Conservation (phyloP, 2,888 invertebrate species). For the Trichogramma dendrolimi region DNA sequence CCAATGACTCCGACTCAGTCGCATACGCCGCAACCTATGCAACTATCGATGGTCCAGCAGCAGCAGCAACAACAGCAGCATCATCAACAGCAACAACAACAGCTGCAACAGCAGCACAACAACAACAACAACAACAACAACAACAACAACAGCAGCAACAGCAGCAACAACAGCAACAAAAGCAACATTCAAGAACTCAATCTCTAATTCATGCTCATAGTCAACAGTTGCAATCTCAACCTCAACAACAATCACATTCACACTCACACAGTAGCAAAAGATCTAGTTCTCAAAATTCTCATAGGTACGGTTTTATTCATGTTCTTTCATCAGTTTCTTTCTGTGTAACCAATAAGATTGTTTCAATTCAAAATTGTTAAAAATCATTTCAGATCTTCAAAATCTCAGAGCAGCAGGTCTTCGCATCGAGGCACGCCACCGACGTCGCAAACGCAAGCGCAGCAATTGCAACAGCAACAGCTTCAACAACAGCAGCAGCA, state of each 20-base stretch:
- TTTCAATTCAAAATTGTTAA: neutral
- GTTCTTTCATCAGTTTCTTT: too few species aligned
- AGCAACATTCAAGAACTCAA: conserved; percentile 41
- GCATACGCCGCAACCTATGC: conserved; percentile 48
- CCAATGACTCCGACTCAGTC: conserved; percentile 40
- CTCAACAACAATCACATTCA: conserved; percentile 42
- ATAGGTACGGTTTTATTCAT: conserved; percentile 33
- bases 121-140: conserved; percentile 34
- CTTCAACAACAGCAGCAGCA: neutral
- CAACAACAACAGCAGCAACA: conserved; percentile 45
- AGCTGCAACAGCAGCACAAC: conserved; percentile 35
- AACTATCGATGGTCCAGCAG: conserved; percentile 45
- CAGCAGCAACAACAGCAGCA: conserved; percentile 41
- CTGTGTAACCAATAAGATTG: too few species aligned
- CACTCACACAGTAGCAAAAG: conserved; percentile 45
- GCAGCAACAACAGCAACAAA: conserved; percentile 44
- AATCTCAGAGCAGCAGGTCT: conserved; percentile 35
- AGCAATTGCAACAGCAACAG: conserved; percentile 30
- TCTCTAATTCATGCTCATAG: conserved; percentile 32
- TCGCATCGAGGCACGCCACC: conserved; percentile 48
- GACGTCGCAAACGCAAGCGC: conserved; percentile 35
- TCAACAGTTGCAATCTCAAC: conserved; percentile 29
- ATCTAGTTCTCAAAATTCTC: conserved; percentile 45
- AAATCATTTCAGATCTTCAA: neutral
- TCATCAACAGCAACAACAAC: conserved; percentile 26